A percentile compares a stretch with the other conserved stretches of the same genome.
Evolutionary conservation across 2,888 invertebrate species (phyloP).

Genomic region (Charanyca ferruginea): DNA sequence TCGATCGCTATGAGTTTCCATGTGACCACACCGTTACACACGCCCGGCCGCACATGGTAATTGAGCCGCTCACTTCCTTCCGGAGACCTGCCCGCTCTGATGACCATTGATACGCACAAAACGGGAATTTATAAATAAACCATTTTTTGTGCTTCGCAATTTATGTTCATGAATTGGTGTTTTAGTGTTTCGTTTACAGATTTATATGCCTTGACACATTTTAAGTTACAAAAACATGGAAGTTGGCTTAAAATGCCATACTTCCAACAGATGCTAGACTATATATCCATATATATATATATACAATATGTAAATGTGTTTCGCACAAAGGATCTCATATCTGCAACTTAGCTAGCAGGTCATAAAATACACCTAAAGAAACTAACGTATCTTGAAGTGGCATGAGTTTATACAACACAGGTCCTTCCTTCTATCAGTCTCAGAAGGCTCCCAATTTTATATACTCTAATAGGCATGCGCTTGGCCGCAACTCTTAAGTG

Average conservation of each 20-base stretch:
- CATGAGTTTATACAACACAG: constrained; percentile 17
- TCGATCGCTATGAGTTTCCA: constrained; percentile 77
- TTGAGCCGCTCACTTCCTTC: constrained; percentile 87
- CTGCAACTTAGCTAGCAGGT: background rate
- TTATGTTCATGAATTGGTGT: constrained; percentile 24
- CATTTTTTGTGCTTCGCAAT: constrained; percentile 40
- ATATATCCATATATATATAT: too few relatives aligned
- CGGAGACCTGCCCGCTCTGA: constrained; percentile 75
- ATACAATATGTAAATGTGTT: too few relatives aligned
- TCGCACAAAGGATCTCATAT: constrained; percentile 3
- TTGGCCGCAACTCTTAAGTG: too few relatives aligned
- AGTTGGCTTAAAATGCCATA: background rate
- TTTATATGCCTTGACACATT: background rate
- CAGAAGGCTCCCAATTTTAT: background rate
- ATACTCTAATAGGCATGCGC: too few relatives aligned
- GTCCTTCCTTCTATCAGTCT: constrained; percentile 3
- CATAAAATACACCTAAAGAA: constrained; percentile 11
- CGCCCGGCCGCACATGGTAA: constrained; percentile 77
- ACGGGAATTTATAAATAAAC: constrained; percentile 68
- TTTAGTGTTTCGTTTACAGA: constrained; percentile 6
- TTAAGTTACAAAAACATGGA: background rate
- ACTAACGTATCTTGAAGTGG: constrained; percentile 9
- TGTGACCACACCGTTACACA: constrained; percentile 79
- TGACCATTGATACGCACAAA: constrained; percentile 70
- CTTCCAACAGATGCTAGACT: background rate